phyloP scores from a whole-genome alignment of 2,113 vertebrate genomes.

The Orcinus orca region DNA sequence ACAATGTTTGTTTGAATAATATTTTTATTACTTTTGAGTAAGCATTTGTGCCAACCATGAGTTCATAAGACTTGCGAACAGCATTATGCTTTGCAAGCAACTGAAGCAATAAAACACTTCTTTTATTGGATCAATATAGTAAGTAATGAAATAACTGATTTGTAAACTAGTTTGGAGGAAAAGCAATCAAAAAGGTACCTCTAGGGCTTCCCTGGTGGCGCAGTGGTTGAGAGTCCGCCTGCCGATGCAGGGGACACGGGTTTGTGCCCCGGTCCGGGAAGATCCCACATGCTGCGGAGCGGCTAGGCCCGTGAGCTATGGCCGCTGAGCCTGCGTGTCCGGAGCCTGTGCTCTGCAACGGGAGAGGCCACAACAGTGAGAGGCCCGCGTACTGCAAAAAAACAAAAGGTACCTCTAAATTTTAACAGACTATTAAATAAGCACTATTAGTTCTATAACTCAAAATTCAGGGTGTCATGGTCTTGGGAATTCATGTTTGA shows the following conservation, averaged over 20 bases:
- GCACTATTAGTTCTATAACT: not conserved
- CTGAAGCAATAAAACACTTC: not conserved
- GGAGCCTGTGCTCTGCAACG: too few relatives aligned
- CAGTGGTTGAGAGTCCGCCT: too few relatives aligned
- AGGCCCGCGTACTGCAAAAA: too few relatives aligned
- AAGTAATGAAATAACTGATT: slow-evolving; percentile 40
- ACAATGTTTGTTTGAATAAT: slow-evolving; percentile 10
- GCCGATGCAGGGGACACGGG: too few relatives aligned
- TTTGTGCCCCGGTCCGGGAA: too few relatives aligned
- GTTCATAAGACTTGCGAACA: not conserved
- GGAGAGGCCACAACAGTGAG: too few relatives aligned
- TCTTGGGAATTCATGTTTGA: not conserved
- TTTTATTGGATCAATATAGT: not conserved
- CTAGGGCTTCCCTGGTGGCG: too few relatives aligned
- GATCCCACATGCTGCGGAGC: too few relatives aligned
- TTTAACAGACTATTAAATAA: not conserved
- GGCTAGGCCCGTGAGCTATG: too few relatives aligned
- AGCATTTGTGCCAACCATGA: not conserved
- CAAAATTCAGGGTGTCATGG: not conserved
- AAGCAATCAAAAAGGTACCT: not conserved
- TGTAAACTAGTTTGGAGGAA: slow-evolving; percentile 9
- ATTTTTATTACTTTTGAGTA: slow-evolving; percentile 36
- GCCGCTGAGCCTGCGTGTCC: too few relatives aligned
- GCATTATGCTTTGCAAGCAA: slow-evolving; percentile 11
- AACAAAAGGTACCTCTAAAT: not conserved